Evolutionary conservation across 1,140 invertebrate genomes (phyloP).

Genomic region (Eumeta japonica): DNA sequence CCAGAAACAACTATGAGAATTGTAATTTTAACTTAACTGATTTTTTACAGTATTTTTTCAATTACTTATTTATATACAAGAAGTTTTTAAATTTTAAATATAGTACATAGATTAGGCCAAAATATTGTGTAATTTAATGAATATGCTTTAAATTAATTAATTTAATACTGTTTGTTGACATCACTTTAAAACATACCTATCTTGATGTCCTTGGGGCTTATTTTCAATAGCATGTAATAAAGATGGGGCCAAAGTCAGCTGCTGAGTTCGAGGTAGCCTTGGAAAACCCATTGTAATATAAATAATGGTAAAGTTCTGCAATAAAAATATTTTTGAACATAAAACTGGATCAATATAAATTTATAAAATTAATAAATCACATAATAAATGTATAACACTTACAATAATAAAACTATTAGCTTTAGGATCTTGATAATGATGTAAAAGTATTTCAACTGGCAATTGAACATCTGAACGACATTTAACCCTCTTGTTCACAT

Average conservation of each 20-base stretch:
- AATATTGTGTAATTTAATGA: constrained; percentile 9
- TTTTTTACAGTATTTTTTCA: too few species aligned
- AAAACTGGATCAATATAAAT: background rate
- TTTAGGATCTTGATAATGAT: constrained; percentile 76
- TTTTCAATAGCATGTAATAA: constrained; percentile 77
- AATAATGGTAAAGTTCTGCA: constrained; percentile 90
- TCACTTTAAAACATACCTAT: constrained; percentile 75
- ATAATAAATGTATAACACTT: constrained; percentile 35
- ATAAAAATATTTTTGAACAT: constrained; percentile 15
- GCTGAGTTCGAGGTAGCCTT: constrained; percentile 71
- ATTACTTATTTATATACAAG: too few species aligned
- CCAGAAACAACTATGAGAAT: too few species aligned
- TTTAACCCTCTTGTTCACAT: constrained; percentile 88
- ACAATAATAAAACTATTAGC: constrained; percentile 82
- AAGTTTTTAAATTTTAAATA: constrained; percentile 1
- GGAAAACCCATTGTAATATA: constrained; percentile 92
- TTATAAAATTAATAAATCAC: constrained; percentile 7
- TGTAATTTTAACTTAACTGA: too few species aligned
- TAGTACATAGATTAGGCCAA: background rate
- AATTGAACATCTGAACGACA: constrained; percentile 80
- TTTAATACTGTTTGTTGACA: too few species aligned
- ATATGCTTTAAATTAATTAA: too few species aligned
- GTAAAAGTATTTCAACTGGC: constrained; percentile 80
- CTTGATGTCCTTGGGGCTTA: constrained; percentile 82
- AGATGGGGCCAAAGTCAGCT: constrained; percentile 72